These are phyloP conservation scores for Perccottus glenii DNA, from an alignment of 2,113 vertebrate species.

Conservation along the genomic window DNA sequence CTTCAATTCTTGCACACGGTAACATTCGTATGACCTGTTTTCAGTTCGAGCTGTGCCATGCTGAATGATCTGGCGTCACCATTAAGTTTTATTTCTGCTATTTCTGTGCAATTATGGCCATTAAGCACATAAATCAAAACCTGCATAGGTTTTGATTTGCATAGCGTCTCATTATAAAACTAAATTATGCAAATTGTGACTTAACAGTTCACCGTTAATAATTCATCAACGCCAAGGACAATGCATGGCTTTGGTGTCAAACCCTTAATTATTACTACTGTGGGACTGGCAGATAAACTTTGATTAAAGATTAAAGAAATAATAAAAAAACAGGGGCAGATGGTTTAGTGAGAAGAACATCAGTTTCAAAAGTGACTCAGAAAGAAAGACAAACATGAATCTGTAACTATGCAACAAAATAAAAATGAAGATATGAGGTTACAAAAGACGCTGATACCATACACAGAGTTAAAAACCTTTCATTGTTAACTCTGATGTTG, in stretches of 20 bases:
- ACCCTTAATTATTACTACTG: conserved; percentile 1
- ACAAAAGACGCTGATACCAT: conserved; percentile 8
- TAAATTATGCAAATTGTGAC: conserved; percentile 13
- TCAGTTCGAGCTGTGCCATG: no score
- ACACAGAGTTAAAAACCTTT: background rate
- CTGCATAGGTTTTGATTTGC: no score
- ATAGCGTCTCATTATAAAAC: conserved; percentile 18
- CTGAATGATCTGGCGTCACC: no score
- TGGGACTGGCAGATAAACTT: background rate
- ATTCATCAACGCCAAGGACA: background rate
- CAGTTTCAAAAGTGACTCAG: background rate
- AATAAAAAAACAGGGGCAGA: conserved; percentile 2
- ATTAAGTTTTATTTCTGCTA: background rate
- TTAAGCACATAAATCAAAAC: conserved; percentile 8
- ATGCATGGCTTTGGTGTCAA: background rate
- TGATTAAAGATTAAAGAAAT: background rate
- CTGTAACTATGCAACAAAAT: background rate
- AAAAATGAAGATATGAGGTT: background rate
- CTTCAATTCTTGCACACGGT: background rate
- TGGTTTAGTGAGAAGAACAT: conserved; percentile 1
- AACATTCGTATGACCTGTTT: background rate
- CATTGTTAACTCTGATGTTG: background rate
- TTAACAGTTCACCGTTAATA: conserved; percentile 22
- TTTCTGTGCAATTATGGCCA: background rate
- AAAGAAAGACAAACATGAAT: background rate